Percentiles rank a stretch among this genome's conserved stretches.
Evolutionary conservation across 2,888 invertebrate genomes (phyloP).

Genomic region (Mystacides longicornis): DNA sequence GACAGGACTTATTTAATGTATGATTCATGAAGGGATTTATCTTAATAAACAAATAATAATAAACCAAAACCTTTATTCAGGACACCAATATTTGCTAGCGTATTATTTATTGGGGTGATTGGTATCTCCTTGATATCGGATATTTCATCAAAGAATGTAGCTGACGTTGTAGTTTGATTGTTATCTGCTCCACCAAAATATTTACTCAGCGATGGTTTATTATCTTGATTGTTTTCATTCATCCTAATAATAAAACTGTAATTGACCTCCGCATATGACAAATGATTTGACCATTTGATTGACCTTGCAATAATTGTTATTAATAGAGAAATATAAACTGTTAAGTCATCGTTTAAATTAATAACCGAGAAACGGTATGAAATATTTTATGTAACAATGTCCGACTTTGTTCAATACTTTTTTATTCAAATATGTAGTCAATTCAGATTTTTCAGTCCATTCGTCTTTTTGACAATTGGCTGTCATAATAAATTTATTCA

Average conservation of each 20-base stretch:
- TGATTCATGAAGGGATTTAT: not conserved
- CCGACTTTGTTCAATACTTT: no score
- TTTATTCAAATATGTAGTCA: no score
- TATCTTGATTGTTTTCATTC: slow-evolving; percentile 32
- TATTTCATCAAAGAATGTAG: slow-evolving; percentile 47
- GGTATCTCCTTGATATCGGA: slow-evolving; percentile 25
- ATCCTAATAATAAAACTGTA: slow-evolving; percentile 15
- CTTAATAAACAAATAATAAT: not conserved
- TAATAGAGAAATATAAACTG: no score
- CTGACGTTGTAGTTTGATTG: slow-evolving; percentile 30
- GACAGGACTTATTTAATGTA: not conserved
- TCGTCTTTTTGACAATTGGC: no score
- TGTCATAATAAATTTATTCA: no score
- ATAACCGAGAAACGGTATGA: no score
- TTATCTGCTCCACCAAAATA: slow-evolving; percentile 43
- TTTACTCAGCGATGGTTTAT: slow-evolving; percentile 50
- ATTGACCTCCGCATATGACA: slow-evolving; percentile 16
- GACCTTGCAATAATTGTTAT: no score
- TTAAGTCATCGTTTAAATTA: no score
- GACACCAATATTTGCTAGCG: slow-evolving; percentile 22
- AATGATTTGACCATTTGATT: slow-evolving; percentile 15
- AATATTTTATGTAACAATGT: no score
- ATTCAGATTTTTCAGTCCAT: no score
- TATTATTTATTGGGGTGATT: slow-evolving; percentile 21
- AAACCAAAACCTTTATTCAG: slow-evolving; percentile 17